These are phyloP conservation scores for Corythornis vintsioides DNA, from an alignment of 2,113 vertebrate genomes.

Conservation along the genomic window DNA sequence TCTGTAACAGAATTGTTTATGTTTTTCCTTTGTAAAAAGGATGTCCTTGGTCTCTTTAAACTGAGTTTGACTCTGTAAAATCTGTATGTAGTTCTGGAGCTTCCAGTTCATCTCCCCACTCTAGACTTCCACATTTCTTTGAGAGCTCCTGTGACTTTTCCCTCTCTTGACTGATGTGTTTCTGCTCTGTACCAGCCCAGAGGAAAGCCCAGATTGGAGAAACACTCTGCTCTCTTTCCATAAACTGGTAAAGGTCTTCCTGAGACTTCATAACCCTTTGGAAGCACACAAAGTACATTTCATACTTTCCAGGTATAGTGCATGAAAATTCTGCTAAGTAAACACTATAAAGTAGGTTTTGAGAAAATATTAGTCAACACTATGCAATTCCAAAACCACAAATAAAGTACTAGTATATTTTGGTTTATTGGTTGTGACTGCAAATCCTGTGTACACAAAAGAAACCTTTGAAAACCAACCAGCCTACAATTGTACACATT, in stretches of 20 bases:
- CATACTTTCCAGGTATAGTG: slow-evolving; percentile 58
- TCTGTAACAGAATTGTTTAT: neutral
- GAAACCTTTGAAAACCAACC: slow-evolving; percentile 64
- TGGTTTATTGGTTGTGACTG: slow-evolving; percentile 66
- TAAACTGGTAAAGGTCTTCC: slow-evolving; percentile 45
- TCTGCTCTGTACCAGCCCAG: neutral
- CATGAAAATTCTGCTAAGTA: slow-evolving; percentile 60
- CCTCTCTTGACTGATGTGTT: neutral
- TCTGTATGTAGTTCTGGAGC: neutral
- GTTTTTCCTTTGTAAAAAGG: neutral
- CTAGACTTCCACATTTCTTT: neutral
- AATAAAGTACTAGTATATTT: slow-evolving; percentile 61
- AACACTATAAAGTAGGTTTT: slow-evolving; percentile 61
- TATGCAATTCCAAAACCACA: slow-evolving; percentile 56
- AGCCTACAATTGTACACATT: neutral
- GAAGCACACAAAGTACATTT: slow-evolving; percentile 56
- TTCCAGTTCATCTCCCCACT: neutral
- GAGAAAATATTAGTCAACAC: slow-evolving; percentile 63
- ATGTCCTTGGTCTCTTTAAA: neutral
- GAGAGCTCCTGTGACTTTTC: neutral
- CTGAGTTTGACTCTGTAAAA: neutral
- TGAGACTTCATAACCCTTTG: slow-evolving; percentile 8
- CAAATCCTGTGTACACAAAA: slow-evolving; percentile 50
- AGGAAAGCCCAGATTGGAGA: slow-evolving; percentile 10
- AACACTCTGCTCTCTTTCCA: slow-evolving; percentile 8